phyloP scores from a whole-genome alignment of 2,797 vertebrate species.

The Urocyon cinereoargenteus region DNA sequence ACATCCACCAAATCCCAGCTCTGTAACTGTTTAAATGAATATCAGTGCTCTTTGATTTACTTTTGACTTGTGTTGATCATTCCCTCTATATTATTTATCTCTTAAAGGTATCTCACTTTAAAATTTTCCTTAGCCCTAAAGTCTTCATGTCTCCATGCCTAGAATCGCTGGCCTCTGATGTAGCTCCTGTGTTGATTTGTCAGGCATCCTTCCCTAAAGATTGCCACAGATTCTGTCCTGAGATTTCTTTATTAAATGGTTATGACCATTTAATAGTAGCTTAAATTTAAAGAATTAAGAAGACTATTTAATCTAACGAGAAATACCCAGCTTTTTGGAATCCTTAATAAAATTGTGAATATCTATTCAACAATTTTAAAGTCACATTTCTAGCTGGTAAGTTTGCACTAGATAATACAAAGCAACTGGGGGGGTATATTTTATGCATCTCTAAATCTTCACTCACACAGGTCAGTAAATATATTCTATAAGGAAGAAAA shows the following conservation, averaged over 20 bases:
- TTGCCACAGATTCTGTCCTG: background rate
- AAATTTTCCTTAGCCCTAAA: background rate
- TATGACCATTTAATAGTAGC: background rate
- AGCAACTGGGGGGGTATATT: background rate
- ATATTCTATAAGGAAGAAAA: background rate
- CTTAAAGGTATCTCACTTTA: background rate
- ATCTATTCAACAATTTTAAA: constrained; percentile 29
- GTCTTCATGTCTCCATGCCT: background rate
- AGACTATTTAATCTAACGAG: background rate
- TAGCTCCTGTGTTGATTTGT: background rate
- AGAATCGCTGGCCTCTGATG: background rate
- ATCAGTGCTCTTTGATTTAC: background rate
- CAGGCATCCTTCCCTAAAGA: background rate
- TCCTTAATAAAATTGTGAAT: background rate
- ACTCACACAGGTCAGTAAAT: background rate
- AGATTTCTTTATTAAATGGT: background rate
- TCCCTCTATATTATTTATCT: background rate
- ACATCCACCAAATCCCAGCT: background rate
- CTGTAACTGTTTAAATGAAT: background rate
- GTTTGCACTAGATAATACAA: background rate
- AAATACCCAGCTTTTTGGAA: background rate
- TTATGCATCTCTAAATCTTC: constrained; percentile 17
- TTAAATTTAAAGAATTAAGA: background rate
- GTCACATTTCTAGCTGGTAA: background rate
- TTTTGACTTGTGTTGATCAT: background rate